These are phyloP conservation scores for Muscina levida DNA, from an alignment of 2,888 invertebrate species.

Conservation along the genomic window DNA sequence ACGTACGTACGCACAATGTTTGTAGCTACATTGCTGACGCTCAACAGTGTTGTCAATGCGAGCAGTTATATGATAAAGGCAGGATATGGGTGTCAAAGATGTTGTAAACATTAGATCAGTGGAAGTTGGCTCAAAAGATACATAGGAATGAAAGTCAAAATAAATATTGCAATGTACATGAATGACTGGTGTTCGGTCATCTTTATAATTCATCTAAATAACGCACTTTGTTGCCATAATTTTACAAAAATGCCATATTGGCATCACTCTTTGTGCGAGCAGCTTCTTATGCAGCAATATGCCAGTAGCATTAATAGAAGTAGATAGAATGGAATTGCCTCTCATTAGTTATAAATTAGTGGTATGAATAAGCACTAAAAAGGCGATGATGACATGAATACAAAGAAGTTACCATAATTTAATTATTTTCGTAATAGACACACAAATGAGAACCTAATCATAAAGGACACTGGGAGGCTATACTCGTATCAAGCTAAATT, in stretches of 20 bases:
- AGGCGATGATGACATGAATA: conserved; percentile 16
- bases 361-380: conserved; percentile 49
- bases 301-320: not conserved
- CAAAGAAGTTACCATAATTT: conserved; percentile 26
- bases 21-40: conserved; percentile 15
- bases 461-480: conserved; percentile 11
- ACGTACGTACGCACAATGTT: conserved; percentile 38
- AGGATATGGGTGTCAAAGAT: too few relatives aligned
- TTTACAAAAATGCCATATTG: not conserved
- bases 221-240: too few relatives aligned
- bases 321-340: conserved; percentile 29
- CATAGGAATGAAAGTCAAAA: too few relatives aligned
- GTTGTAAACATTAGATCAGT: too few relatives aligned
- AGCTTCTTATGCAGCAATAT: not conserved
- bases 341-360: conserved; percentile 52
- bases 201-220: too few relatives aligned
- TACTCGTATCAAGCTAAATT: too few relatives aligned
- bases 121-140: not conserved
- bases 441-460: conserved; percentile 14
- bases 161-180: too few relatives aligned
- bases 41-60: conserved; percentile 18
- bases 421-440: conserved; percentile 28
- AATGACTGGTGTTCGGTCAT: too few relatives aligned
- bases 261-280: not conserved
- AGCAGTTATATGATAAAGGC: too few relatives aligned